Conservation (phyloP, 2,888 invertebrate species). For the Malthinus flaveolus region DNA sequence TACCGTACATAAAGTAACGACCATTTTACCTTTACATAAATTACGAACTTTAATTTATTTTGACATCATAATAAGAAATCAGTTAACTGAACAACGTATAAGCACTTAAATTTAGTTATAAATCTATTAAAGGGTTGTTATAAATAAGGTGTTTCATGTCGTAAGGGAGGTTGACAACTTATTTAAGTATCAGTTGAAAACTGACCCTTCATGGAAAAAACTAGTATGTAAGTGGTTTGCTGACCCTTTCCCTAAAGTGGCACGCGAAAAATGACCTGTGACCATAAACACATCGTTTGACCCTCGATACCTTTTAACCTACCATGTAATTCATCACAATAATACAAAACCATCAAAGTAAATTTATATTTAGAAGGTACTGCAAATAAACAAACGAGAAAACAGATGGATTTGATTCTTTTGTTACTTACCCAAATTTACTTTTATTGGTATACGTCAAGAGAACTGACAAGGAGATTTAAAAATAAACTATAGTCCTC, state of each 20-base stretch:
- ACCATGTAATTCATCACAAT: slow-evolving; percentile 2
- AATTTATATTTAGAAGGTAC: too few species aligned
- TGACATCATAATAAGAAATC: slow-evolving; percentile 13
- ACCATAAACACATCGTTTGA: slow-evolving; percentile 33
- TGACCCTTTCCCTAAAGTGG: slow-evolving; percentile 16
- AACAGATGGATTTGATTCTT: too few species aligned
- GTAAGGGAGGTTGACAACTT: slow-evolving; percentile 22
- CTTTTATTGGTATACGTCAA: too few species aligned
- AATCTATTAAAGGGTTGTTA: slow-evolving; percentile 11
- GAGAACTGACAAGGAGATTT: too few species aligned
- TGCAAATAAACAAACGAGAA: too few species aligned
- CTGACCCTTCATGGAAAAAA: too few species aligned
- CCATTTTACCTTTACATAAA: not conserved
- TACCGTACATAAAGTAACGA: not conserved
- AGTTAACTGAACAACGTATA: slow-evolving; percentile 11
- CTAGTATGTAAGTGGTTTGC: not conserved
- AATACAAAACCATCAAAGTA: not conserved
- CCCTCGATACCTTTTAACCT: slow-evolving; percentile 18
- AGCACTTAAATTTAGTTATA: slow-evolving; percentile 2
- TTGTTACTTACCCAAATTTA: too few species aligned
- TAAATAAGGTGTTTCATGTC: slow-evolving; percentile 12
- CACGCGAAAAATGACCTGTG: slow-evolving; percentile 32
- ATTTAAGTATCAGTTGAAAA: slow-evolving; percentile 10
- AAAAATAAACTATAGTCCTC: too few species aligned
- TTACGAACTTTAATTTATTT: slow-evolving; percentile 3